phyloP scores from a whole-genome alignment of 2,888 invertebrate species.

The Liodrosophila aerea region DNA sequence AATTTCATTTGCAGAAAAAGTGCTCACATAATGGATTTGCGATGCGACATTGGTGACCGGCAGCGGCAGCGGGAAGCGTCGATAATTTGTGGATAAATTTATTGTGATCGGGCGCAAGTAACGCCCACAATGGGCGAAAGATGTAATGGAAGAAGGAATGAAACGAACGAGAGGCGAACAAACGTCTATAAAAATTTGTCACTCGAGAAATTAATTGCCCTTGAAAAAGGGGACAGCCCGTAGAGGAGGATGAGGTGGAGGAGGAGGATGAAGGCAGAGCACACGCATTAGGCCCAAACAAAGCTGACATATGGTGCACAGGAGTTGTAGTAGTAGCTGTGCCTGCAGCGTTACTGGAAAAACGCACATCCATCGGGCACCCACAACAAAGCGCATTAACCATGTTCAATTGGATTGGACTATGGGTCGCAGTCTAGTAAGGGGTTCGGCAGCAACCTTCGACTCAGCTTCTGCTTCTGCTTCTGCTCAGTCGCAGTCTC shows the following conservation, averaged over 20 bases:
- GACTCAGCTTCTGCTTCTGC: background rate
- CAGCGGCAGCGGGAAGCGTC: constrained; percentile 41
- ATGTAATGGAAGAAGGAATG: constrained; percentile 44
- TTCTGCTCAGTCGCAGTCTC: constrained; percentile 7
- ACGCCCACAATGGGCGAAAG: constrained; percentile 55
- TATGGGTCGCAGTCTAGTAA: constrained; percentile 15
- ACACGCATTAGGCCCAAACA: constrained; percentile 71
- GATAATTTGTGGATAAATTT: constrained; percentile 75
- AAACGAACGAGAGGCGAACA: constrained; percentile 29
- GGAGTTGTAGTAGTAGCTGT: constrained; percentile 34
- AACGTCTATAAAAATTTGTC: constrained; percentile 80
- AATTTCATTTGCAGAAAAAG: constrained; percentile 46
- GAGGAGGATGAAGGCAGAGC: constrained; percentile 10
- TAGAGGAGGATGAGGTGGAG: constrained; percentile 1
- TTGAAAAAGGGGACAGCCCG: constrained; percentile 68
- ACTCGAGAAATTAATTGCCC: constrained; percentile 82
- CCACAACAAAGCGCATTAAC: constrained; percentile 75
- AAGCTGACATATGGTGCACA: constrained; percentile 75
- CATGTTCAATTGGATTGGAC: constrained; percentile 65
- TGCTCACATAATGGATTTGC: constrained; percentile 47
- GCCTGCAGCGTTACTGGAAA: constrained; percentile 37
- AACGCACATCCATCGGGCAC: constrained; percentile 45
- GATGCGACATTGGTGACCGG: constrained; percentile 25
- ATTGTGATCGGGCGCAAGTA: constrained; percentile 65
- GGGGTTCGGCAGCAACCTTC: background rate